These are phyloP conservation scores for Megalopta genalis DNA, from an alignment of 1,140 invertebrate genomes.

Conservation along the genomic window DNA sequence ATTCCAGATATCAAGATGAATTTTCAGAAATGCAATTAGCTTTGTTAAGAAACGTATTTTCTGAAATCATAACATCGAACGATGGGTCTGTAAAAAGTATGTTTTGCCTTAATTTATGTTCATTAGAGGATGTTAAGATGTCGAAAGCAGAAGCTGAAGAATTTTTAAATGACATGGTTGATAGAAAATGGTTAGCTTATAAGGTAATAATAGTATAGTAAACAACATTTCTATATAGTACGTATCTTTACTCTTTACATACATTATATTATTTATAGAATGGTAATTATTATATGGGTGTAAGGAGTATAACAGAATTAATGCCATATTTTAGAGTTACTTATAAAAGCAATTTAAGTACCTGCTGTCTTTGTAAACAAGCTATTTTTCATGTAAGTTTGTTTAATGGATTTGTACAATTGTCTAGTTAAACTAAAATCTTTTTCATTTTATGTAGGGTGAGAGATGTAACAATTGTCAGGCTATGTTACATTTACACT, in stretches of 20 bases:
- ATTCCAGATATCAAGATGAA: constrained; percentile 57
- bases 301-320: constrained; percentile 71
- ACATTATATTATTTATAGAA: constrained; percentile 48
- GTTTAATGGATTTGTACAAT: not conserved
- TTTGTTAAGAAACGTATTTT: constrained; percentile 65
- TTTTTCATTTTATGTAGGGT: constrained; percentile 57
- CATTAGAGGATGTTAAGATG: constrained; percentile 54
- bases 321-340: constrained; percentile 70
- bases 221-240: constrained; percentile 24
- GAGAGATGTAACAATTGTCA: constrained; percentile 65
- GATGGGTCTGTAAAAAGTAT: constrained; percentile 65
- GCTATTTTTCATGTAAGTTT: constrained; percentile 71
- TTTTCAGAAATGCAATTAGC: constrained; percentile 61
- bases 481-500: constrained; percentile 59
- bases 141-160: constrained; percentile 60
- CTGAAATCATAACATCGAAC: constrained; percentile 65
- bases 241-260: not conserved
- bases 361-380: constrained; percentile 71
- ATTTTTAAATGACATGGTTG: constrained; percentile 63
- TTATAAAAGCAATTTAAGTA: constrained; percentile 60
- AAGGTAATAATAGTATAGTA: constrained; percentile 54
- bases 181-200: constrained; percentile 64
- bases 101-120: constrained; percentile 68
- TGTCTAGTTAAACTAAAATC: constrained; percentile 21
- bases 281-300: constrained; percentile 70